Base-by-base conservation (phyloP, 2,888 invertebrate species). In the Pristionchus maxplancki region DNA sequence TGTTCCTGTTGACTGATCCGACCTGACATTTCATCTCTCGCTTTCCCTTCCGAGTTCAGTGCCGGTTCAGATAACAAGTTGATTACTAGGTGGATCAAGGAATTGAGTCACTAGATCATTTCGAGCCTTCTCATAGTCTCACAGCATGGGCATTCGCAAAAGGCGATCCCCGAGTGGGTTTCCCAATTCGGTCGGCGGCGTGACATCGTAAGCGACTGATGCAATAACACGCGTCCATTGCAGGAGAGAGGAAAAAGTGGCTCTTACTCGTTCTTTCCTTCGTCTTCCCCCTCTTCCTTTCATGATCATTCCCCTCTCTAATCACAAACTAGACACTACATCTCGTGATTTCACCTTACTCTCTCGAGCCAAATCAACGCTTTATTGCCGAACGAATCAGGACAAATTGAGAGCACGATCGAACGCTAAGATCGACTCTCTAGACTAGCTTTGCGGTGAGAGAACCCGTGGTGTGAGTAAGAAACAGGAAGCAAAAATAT, bases 1-100 rank as follows among this genome's bases (percentile, higher is more conserved):
- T 78, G 78, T 78, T 31, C 67, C 20, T 78, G 78, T 78, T 78
- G 78, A 78, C 78, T 78, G 78, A 78, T 78, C 78, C 78, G 28
- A 44, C 11, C 5, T 48, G 78, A 78, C 78, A 78, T 24, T 13
- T n/a, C n/a, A 4, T 40, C 40, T 74, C 40, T 40, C 37, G n/a
- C 40, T 74, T 31, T 20, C 78, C 20, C 40, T 78, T 78, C 44
- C 44, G 78, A 48, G 78, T 71, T 71, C 71, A 71, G 20, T 17
- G 20, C 8, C 37, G 71, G 71, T 37, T 71, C 71, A 71, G 71
- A 71, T 24, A 71, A 71, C 37, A 71, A 71, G 71, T 71, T 71
- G 37, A 58, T 71, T 37, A 64, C 71, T 15, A 9, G 44, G 44
- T 44, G 44, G 11, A 11, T 44, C 44, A 44, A 44, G n/a, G n/a